Evolutionary conservation across 1,140 invertebrate genomes (phyloP).

Genomic region (Homalodisca vitripennis): DNA sequence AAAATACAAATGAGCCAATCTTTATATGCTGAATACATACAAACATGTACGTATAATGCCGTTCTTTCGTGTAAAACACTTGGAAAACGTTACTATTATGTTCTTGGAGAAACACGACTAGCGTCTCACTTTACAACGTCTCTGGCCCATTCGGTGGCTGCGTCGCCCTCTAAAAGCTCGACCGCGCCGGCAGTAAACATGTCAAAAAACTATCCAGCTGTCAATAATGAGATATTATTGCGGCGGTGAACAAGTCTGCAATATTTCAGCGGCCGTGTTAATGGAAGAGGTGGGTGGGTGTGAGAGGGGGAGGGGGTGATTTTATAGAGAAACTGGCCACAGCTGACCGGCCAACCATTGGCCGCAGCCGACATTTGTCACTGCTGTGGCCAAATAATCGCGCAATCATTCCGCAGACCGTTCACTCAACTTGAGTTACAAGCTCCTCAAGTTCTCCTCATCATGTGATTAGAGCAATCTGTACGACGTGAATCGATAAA

Average conservation of each 20-base stretch:
- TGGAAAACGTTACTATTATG: no score
- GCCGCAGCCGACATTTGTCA: conserved; percentile 15
- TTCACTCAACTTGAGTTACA: no score
- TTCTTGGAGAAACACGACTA: no score
- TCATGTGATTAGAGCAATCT: no score
- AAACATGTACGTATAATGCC: no score
- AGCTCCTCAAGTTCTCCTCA: background rate
- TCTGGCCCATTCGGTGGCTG: no score
- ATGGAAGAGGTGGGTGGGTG: background rate
- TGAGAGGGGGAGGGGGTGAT: conserved; percentile 15
- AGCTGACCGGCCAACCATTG: conserved; percentile 25
- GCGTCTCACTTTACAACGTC: no score
- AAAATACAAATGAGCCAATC: no score
- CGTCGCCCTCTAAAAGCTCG: no score
- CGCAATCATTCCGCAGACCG: conserved; percentile 12
- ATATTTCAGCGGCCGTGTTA: conserved; percentile 2
- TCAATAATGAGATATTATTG: conserved; percentile 16
- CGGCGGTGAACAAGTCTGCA: background rate
- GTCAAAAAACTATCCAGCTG: background rate
- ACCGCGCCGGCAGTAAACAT: background rate
- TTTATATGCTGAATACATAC: no score
- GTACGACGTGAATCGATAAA: no score
- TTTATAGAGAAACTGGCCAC: conserved; percentile 29
- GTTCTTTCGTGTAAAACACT: no score
- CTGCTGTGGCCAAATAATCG: conserved; percentile 21